Evolutionary conservation across 2,888 invertebrate genomes (phyloP).

Genomic region (Hermaeophaga mercurialis): DNA sequence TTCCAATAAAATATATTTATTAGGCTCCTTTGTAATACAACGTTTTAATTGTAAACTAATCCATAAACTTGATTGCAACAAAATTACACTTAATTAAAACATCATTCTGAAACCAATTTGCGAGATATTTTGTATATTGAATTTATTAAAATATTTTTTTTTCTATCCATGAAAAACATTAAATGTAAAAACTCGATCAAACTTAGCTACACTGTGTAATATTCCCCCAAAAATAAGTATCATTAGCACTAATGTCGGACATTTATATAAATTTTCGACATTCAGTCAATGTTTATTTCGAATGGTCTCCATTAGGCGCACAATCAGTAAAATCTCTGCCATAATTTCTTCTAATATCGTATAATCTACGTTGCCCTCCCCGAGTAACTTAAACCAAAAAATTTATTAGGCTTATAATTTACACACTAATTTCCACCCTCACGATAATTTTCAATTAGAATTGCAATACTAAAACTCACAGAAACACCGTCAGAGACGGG

Average conservation of each 20-base stretch:
- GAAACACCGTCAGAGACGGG: no score
- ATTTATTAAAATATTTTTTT: no score
- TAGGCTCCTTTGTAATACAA: not conserved
- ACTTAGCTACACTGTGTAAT: no score
- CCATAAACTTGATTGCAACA: not conserved
- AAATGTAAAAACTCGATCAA: no score
- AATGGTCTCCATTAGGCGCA: not conserved
- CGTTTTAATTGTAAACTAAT: not conserved
- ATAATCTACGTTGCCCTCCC: not conserved
- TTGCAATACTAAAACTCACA: conserved; percentile 13
- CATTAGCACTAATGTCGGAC: not conserved
- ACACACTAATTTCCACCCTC: conserved; percentile 11
- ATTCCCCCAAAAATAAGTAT: not conserved
- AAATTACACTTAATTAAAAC: no score
- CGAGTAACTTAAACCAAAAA: not conserved
- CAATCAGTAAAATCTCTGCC: conserved; percentile 7
- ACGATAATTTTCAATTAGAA: conserved; percentile 26
- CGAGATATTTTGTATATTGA: no score
- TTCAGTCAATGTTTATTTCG: not conserved
- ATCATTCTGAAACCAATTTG: no score
- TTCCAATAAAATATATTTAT: not conserved
- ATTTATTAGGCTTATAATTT: conserved; percentile 19
- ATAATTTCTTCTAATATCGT: conserved; percentile 3
- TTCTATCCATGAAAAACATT: no score
- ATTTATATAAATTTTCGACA: not conserved